Percentiles rank a stretch among this genome's conserved stretches.
phyloP scores from a whole-genome alignment of 1,140 invertebrate genomes.

The Drosophila orena region DNA sequence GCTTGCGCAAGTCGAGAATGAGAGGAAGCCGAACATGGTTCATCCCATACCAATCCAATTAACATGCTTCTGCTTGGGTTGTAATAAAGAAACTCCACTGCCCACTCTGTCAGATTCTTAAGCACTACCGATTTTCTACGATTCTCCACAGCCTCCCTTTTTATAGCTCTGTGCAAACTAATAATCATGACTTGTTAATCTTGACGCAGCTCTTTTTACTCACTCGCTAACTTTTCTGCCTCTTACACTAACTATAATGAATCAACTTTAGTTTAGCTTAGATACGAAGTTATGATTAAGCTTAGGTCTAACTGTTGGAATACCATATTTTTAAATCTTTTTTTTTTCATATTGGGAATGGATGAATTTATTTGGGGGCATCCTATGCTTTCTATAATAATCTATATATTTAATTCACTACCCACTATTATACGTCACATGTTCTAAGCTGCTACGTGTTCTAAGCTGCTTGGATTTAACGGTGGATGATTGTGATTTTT shows the following conservation, averaged over 20 bases:
- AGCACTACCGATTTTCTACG: slow-evolving; percentile 4
- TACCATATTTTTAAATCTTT: too few species aligned
- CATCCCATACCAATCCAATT: slow-evolving; percentile 7
- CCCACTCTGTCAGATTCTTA: slow-evolving; percentile 21
- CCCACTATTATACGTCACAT: slow-evolving; percentile 14
- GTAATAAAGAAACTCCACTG: slow-evolving; percentile 10
- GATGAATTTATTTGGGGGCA: too few species aligned
- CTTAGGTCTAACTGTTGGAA: too few species aligned
- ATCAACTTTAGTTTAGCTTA: not conserved
- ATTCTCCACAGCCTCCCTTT: not conserved
- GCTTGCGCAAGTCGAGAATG: slow-evolving; percentile 2
- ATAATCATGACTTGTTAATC: slow-evolving; percentile 83
- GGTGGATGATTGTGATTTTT: slow-evolving; percentile 51
- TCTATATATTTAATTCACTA: not conserved
- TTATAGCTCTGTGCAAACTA: slow-evolving; percentile 54
- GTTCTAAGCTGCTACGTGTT: slow-evolving; percentile 20
- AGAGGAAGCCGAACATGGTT: slow-evolving; percentile 27
- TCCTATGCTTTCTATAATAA: not conserved
- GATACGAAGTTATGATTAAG: not conserved
- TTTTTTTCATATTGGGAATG: too few species aligned
- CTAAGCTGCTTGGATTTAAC: slow-evolving; percentile 54
- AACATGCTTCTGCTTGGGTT: slow-evolving; percentile 9
- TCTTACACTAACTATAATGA: not conserved
- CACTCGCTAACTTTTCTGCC: slow-evolving; percentile 19
- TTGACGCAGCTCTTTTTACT: slow-evolving; percentile 63